Evolutionary conservation across 1,140 invertebrate genomes (phyloP), one percentile per base, ranked within the genome.

Genomic region (Camponotus floridanus): DNA sequence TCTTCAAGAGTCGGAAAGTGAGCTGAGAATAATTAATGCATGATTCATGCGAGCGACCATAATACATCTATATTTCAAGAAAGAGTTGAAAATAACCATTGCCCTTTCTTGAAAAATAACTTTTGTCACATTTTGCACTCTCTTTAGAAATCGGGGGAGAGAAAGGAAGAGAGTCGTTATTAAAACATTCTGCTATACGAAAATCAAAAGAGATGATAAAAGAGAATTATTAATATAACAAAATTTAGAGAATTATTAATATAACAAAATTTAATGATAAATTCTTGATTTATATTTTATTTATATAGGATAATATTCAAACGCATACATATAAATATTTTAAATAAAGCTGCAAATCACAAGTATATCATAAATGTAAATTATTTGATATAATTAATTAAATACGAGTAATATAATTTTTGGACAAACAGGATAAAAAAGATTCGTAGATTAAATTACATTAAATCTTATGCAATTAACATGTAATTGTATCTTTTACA

Each of bases 1-100:
- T 21, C 18, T 31, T 57, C 36, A 45, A 36, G 13, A 70, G 48
- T 7, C 6, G 21, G 51, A 48, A 80, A 81, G 13, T 21, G 3
- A 26, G 21, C 36, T 26, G 26, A 42, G 78, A 9, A 71, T 71
- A 71, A 81, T 81, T 81, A 71, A 81, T 36, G 67, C 68, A 18
- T 39, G 21, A 68, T 45, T 79, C 65, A 73, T 45, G 67, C 67
- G 64, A 80, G 33, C 62, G 21, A 45, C 15, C 39, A 39, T 71
- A 81, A 59, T 61, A 33, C 26, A 81, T 81, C 65, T 59, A 71
- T 71, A 73, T 81, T 73, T 81, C 26, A 73, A 81, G 51, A 51
- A 42, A 81, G 67, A 8, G 21, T 42, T 45, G 57, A 71, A 70
- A 70, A 26, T 36, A 55, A 26, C 26, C 51, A 39, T 68, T 61